Evolutionary conservation across 2,888 invertebrate species (phyloP).

Genomic region (Protula sp.): DNA sequence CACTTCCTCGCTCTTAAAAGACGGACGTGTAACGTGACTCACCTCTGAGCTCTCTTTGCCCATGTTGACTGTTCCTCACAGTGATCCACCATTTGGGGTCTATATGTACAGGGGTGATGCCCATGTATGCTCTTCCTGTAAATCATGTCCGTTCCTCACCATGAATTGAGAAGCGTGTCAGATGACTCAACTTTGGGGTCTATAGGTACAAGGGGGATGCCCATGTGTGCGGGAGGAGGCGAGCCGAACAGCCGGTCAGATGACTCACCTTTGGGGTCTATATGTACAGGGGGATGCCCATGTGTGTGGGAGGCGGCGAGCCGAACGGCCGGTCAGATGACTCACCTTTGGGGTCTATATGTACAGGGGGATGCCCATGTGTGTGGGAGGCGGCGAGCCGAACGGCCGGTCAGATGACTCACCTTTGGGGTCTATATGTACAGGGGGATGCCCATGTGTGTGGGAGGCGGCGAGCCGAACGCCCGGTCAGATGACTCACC

Average conservation of each 20-base stretch:
- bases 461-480: constrained; percentile 83
- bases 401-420: no score
- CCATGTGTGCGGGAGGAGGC: constrained; percentile 96
- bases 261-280: no score
- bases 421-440: no score
- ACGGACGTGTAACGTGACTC: no score
- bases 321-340: constrained; percentile 66
- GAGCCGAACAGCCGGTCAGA: constrained; percentile 68
- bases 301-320: constrained; percentile 89
- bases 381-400: constrained; percentile 86
- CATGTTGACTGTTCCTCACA: constrained; percentile 81
- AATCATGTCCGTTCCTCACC: no score
- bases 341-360: constrained; percentile 75
- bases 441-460: constrained; percentile 97
- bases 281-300: no score
- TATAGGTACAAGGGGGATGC: constrained; percentile 83
- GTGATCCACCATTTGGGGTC: no score
- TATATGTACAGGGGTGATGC: constrained; percentile 83
- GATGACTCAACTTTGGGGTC: constrained; percentile 80
- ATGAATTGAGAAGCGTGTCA: constrained; percentile 70
- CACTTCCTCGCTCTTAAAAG: no score
- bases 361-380: constrained; percentile 92
- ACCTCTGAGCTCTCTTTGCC: no score
- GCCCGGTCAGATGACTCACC: no score
- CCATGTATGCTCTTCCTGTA: constrained; percentile 99